Evolutionary conservation across 2,797 vertebrate species (phyloP), one percentile per base, ranked within the genome.

Genomic region (Ctenochaetus hawaiiensis): DNA sequence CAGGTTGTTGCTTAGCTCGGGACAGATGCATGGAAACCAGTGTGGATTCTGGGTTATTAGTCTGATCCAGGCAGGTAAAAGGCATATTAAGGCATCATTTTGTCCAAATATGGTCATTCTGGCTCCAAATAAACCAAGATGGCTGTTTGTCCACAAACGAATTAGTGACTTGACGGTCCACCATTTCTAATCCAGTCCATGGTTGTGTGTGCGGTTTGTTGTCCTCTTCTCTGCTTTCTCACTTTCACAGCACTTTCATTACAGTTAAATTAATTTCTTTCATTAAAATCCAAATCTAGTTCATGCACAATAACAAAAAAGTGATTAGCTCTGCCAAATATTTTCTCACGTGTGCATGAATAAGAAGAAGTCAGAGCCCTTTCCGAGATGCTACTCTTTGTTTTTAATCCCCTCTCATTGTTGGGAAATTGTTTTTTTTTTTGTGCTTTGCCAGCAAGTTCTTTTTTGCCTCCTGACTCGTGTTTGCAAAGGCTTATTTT

Each of bases 281-380:
- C 17, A 4, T 70, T 41, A 0, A 45, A 26, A 18, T 76, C n/a
- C 56, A 61, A 67, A 41, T 61, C 23, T 9, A 5, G 34, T 49
- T 71, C 5, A 26, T 61, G 5, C 57, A 49, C 30, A 71, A 20
- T 68, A 30, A 30, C 26, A 64, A 80, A 69, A 58, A 3, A 37
- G 22, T 26, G 6, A 77, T 54, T 72, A 53, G 16, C 30, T 65
- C 61, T 66, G 4, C 3, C 12, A 53, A 8, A 58, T 62, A 73
- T 64, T 63, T 65, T 67, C 17, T 59, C 12, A 43, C 68, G 53
- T 47, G 5, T 57, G 22, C 22, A 6, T 58, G 26, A 30, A 30
- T 10, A 49, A 61, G 3, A n/a, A 26, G 41, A 65, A 56, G 30
- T 62, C n/a, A 11, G 49, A 65, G 12, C 23, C 22, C 22, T 62